A percentile compares a stretch with the other conserved stretches of the same genome.
Evolutionary conservation across 23 tunicate species (phyloP).

Genomic region (Halocynthia aurantium): DNA sequence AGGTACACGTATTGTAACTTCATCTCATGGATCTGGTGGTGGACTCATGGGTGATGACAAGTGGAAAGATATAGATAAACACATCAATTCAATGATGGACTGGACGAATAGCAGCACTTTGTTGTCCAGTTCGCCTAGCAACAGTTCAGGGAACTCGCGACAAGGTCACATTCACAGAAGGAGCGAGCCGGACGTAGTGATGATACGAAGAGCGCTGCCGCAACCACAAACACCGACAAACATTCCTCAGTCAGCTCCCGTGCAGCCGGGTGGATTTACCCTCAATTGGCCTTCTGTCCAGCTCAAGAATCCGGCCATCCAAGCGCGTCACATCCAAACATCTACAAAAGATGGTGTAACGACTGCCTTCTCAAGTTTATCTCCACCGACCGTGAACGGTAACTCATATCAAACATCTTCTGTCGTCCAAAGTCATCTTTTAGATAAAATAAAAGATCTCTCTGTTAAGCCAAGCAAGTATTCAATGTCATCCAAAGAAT

Average conservation of each 20-base stretch:
- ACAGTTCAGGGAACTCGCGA: slow-evolving; percentile 1
- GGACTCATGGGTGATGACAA: slow-evolving; percentile 17
- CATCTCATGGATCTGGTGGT: too few species aligned
- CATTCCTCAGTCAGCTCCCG: slow-evolving; percentile 75
- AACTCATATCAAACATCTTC: too few species aligned
- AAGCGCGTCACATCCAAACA: too few species aligned
- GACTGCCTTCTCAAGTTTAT: too few species aligned
- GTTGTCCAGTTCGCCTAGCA: neutral
- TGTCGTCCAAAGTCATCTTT: too few species aligned
- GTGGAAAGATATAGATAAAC: slow-evolving; percentile 27
- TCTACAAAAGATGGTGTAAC: too few species aligned
- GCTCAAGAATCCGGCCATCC: too few species aligned
- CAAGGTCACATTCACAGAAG: slow-evolving; percentile 27
- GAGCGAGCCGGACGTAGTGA: slow-evolving; percentile 23
- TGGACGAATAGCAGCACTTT: slow-evolving; percentile 11
- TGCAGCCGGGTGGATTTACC: slow-evolving; percentile 48
- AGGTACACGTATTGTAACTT: too few species aligned
- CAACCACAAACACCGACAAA: neutral
- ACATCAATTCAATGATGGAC: slow-evolving; percentile 20
- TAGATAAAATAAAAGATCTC: too few species aligned
- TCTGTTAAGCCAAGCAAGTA: too few species aligned
- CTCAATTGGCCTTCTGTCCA: slow-evolving; percentile 29
- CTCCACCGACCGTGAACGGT: too few species aligned
- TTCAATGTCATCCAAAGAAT: too few species aligned
- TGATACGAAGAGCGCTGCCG: slow-evolving; percentile 14